phyloP scores from a whole-genome alignment of 2,888 invertebrate genomes.

The Tipula confusa region DNA sequence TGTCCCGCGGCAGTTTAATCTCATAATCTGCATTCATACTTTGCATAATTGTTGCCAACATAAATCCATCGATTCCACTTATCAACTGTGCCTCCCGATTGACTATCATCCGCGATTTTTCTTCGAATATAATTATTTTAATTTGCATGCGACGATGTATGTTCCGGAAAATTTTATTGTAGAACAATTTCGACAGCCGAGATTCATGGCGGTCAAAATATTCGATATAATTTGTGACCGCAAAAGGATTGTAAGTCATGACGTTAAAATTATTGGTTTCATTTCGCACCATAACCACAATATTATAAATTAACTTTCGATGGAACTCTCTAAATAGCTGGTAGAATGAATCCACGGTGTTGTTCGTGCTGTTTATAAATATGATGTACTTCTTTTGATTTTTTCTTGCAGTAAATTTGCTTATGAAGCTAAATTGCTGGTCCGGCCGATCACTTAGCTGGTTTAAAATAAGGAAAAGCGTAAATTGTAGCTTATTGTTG shows the following conservation, averaged over 20 bases:
- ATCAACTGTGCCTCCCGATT: neutral
- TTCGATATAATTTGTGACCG: neutral
- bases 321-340: neutral
- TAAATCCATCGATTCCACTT: neutral
- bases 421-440: neutral
- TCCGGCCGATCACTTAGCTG: neutral
- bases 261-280: neutral
- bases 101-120: neutral
- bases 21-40: neutral
- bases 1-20: constrained; percentile 34
- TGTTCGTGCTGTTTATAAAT: neutral
- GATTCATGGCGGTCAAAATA: neutral
- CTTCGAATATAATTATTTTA: neutral
- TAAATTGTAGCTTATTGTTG: neutral
- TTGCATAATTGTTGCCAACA: neutral
- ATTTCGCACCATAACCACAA: neutral
- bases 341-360: neutral
- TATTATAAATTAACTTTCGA: neutral
- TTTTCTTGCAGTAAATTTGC: neutral
- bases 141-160: neutral
- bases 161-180: neutral
- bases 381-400: neutral
- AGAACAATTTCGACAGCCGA: neutral
- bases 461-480: neutral
- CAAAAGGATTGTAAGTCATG: neutral